phyloP scores from a whole-genome alignment of 2,888 invertebrate genomes.

The Chydorus sphaericus region DNA sequence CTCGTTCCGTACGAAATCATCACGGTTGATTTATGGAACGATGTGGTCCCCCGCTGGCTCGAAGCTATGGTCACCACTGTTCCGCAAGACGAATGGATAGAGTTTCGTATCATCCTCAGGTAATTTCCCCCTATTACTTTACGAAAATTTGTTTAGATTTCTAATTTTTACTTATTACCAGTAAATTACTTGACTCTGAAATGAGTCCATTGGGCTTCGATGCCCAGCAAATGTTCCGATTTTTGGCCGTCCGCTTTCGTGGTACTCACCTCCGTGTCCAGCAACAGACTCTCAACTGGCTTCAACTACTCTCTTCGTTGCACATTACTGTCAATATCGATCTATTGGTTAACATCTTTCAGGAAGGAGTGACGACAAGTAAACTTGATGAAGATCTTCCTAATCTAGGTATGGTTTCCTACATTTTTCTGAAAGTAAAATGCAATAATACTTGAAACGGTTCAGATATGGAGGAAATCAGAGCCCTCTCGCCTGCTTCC shows the following conservation, averaged over 20 bases:
- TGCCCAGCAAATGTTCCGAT: slow-evolving; percentile 86
- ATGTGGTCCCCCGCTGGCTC: slow-evolving; percentile 99
- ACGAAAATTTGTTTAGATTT: too few species aligned
- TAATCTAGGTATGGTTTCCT: not conserved
- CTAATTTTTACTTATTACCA: too few species aligned
- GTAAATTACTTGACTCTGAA: slow-evolving; percentile 92
- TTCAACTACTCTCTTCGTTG: slow-evolving; percentile 47
- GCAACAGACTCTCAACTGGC: slow-evolving; percentile 76
- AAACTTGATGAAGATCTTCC: not conserved
- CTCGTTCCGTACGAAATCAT: slow-evolving; percentile 95
- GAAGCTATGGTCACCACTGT: slow-evolving; percentile 89
- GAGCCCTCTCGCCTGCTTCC: slow-evolving; percentile 6
- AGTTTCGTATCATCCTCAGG: slow-evolving; percentile 65
- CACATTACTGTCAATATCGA: slow-evolving; percentile 79
- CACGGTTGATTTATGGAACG: slow-evolving; percentile 91
- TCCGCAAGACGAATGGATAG: slow-evolving; percentile 69
- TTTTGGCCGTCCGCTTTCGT: slow-evolving; percentile 71
- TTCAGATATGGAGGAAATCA: slow-evolving; percentile 8
- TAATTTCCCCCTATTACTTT: slow-evolving; percentile 23
- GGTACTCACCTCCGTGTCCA: slow-evolving; percentile 66
- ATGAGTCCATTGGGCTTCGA: slow-evolving; percentile 89
- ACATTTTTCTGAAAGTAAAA: not conserved
- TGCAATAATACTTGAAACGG: not conserved
- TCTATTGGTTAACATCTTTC: slow-evolving; percentile 78
- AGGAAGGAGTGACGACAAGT: slow-evolving; percentile 49